These are phyloP conservation scores for Coracias cyanogaster DNA, from an alignment of 2,797 vertebrate species.

Conservation along the genomic window DNA sequence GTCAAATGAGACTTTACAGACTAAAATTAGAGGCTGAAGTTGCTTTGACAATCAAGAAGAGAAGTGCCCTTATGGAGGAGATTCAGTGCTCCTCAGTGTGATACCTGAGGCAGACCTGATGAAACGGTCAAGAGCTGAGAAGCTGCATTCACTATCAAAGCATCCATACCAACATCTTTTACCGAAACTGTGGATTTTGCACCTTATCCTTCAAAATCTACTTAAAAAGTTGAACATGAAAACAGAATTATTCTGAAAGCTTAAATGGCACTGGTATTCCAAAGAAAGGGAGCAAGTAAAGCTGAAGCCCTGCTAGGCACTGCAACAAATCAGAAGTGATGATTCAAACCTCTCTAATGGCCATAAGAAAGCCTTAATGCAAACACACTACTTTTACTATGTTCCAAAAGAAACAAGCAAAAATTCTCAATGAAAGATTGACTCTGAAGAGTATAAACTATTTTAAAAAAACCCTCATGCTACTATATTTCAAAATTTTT, in stretches of 20 bases:
- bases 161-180: background rate
- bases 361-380: constrained; percentile 8
- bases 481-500: constrained; percentile 26
- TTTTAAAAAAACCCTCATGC: constrained; percentile 46
- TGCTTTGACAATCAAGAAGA: background rate
- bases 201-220: constrained; percentile 2
- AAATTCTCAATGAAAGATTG: constrained; percentile 43
- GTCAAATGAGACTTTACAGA: background rate
- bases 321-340: constrained; percentile 17
- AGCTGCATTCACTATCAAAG: background rate
- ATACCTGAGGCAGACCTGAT: background rate
- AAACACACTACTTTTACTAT: constrained; percentile 2
- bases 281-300: background rate
- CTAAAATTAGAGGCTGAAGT: background rate
- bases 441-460: constrained; percentile 32
- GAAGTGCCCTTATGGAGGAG: background rate
- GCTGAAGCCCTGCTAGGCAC: background rate
- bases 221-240: background rate
- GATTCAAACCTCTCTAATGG: constrained; percentile 13
- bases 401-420: constrained; percentile 21
- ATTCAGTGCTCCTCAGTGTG: background rate
- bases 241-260: background rate
- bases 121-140: background rate
- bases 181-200: background rate
- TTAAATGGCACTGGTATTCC: background rate